Evolutionary conservation across 2,888 invertebrate species (phyloP).

Genomic region (Hetaerina titia): DNA sequence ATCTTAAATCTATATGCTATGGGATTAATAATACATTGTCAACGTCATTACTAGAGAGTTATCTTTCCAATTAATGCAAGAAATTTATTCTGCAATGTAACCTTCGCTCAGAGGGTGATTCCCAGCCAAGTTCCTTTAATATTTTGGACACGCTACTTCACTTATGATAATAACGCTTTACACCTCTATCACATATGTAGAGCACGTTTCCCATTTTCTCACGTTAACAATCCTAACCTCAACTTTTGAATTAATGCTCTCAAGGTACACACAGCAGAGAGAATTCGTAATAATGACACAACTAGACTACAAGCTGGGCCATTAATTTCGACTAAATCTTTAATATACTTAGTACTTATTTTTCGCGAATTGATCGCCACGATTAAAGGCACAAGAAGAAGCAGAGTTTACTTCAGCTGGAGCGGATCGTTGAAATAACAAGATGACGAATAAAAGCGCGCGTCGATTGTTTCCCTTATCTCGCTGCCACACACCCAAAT

Average conservation of each 20-base stretch:
- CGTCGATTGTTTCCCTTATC: constrained; percentile 33
- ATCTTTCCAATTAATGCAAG: too few species aligned
- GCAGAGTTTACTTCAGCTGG: neutral
- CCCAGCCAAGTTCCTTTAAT: too few species aligned
- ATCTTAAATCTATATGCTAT: too few species aligned
- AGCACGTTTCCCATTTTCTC: too few species aligned
- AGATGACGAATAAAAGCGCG: neutral
- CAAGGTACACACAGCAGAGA: neutral
- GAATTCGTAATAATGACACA: neutral
- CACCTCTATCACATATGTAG: too few species aligned
- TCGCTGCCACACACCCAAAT: neutral
- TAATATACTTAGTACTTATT: neutral
- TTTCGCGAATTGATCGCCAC: neutral
- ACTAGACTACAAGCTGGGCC: neutral
- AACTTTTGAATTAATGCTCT: neutral
- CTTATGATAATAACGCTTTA: too few species aligned
- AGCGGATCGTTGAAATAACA: neutral
- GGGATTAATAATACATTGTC: too few species aligned
- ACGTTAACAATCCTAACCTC: neutral
- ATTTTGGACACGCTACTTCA: too few species aligned
- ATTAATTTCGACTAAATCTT: neutral
- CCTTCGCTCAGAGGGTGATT: too few species aligned
- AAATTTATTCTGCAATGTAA: too few species aligned
- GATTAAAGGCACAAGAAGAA: neutral
- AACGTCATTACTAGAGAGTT: too few species aligned